Evolutionary conservation across 2,888 invertebrate genomes (phyloP), one percentile per base, ranked within the genome.

Genomic region (Coleophora flavipennella): DNA sequence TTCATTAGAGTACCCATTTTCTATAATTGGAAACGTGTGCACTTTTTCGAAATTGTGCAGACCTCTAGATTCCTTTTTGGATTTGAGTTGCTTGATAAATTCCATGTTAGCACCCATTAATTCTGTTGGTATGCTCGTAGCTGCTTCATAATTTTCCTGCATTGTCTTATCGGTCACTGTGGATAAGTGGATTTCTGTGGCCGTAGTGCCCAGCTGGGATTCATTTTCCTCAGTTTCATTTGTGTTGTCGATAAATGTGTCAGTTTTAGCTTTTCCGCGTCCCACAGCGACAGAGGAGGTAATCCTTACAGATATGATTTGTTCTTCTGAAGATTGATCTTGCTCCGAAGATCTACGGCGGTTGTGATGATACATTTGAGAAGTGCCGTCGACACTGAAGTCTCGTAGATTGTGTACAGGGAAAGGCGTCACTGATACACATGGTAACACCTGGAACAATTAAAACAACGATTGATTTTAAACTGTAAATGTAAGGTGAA

Each of bases 251-350:
- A 41, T 43, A 8, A 31, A 8, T 12, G 47, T 45, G 35, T 48
- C 47, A 32, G 57, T 45, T 49, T 67, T 77, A 12, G 53, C 53
- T 50, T 60, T 67, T 7, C 86, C 81, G 39, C 88, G 80, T 2
- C 85, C 87, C 4, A 88, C 80, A 38, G 87, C 88, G 11, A 88
- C 86, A 7, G 88, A 87, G 8, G 88, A 88, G 6, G 88, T 88
- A 40, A 88, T 87, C 56, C 88, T 81, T 33, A 88, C 86, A 29
- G 83, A 81, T 59, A 84, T 84, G 20, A 84, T 75, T 65, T 78
- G 66, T 68, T 87, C 68, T 20, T 54, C 53, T 12, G 55, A 39
- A 44, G 49, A 43, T n/a, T n/a, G n/a, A 40, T 58, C 57, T 41
- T 57, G 56, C 45, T 62, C 66, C 57, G 64, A 55, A n/a, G 59